phyloP scores from a whole-genome alignment of 2,888 invertebrate genomes.

The Tenthredo livida region DNA sequence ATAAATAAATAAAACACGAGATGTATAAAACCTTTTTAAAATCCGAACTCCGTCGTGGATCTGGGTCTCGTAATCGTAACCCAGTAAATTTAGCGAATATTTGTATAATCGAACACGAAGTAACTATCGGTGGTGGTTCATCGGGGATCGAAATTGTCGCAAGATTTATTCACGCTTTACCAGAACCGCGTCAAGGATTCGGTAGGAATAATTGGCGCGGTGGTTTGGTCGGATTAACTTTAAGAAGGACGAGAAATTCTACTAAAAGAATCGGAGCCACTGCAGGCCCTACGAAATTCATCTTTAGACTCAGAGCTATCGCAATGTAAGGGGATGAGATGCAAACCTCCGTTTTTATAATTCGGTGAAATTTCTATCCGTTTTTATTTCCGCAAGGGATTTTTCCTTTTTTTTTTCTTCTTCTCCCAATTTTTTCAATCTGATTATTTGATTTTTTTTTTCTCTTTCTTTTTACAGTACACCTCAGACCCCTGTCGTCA shows the following conservation, averaged over 20 bases:
- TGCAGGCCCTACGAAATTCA: conserved; percentile 46
- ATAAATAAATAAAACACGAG: not conserved
- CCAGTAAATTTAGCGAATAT: conserved; percentile 36
- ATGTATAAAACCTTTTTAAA: conserved; percentile 40
- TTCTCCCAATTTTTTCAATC: not conserved
- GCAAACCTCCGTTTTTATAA: not conserved
- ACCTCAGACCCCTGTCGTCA: conserved; percentile 66
- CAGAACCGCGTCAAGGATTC: conserved; percentile 58
- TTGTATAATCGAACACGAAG: conserved; percentile 69
- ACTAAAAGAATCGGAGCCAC: conserved; percentile 60
- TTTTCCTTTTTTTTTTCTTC: not conserved
- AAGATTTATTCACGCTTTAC: conserved; percentile 67
- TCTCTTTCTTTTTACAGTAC: conserved; percentile 62
- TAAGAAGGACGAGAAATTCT: conserved; percentile 60
- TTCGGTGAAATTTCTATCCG: not conserved
- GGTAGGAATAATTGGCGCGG: conserved; percentile 62
- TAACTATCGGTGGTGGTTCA: conserved; percentile 64
- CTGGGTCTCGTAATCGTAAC: not conserved
- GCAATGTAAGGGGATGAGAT: conserved; percentile 60
- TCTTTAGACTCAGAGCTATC: conserved; percentile 58
- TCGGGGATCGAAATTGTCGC: conserved; percentile 68
- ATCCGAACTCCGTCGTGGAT: conserved; percentile 37
- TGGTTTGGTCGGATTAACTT: conserved; percentile 66
- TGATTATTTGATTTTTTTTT: not conserved
- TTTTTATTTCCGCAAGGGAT: not conserved